Evolutionary conservation across 37 sponge, comb jelly and placozoan species (phyloP).

Genomic region (Aplysina aerophoba): DNA sequence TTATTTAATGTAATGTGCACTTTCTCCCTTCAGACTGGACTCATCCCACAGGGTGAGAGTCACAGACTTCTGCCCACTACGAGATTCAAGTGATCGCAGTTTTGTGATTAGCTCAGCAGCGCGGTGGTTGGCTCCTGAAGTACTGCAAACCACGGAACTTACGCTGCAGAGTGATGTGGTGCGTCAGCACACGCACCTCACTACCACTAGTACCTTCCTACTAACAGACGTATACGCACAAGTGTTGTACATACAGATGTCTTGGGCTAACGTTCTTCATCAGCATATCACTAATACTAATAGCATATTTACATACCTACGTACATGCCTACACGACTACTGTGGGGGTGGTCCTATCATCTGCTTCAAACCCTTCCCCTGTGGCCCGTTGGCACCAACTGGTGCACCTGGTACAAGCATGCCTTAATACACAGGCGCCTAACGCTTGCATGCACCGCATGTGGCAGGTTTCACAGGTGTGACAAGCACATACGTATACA

Average conservation of each 20-base stretch:
- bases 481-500: not conserved
- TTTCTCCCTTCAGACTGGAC: not conserved
- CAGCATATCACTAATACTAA: too few relatives aligned
- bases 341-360: too few relatives aligned
- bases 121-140: slow-evolving; percentile 20
- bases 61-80: slow-evolving; percentile 1
- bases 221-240: too few relatives aligned
- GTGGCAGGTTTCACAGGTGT: not conserved
- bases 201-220: too few relatives aligned
- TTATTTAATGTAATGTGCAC: too few relatives aligned
- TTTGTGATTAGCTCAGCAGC: not conserved
- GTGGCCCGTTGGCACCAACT: too few relatives aligned
- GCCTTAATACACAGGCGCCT: not conserved
- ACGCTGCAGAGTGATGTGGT: slow-evolving; percentile 20
- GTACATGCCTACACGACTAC: too few relatives aligned
- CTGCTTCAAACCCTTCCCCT: too few relatives aligned
- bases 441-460: not conserved
- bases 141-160: not conserved
- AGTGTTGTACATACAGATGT: too few relatives aligned
- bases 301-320: too few relatives aligned
- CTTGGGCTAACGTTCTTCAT: too few relatives aligned
- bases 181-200: not conserved
- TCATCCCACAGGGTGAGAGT: not conserved
- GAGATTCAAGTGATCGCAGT: not conserved
- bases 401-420: too few relatives aligned